phyloP scores from a whole-genome alignment of 2,888 invertebrate species.

The Rhopalosiphum nymphaeae region DNA sequence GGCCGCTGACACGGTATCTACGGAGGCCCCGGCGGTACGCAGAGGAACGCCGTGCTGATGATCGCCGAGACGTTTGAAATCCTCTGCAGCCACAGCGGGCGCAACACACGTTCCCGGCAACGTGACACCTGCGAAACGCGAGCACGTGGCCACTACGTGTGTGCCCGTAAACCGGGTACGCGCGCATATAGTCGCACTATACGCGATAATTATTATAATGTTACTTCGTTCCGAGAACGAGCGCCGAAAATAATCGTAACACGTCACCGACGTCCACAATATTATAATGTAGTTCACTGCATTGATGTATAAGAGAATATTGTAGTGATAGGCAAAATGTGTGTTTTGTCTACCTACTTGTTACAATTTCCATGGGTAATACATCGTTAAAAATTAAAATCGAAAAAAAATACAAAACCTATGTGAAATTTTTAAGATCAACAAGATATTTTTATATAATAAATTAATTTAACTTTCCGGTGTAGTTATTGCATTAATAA shows the following conservation, averaged over 20 bases:
- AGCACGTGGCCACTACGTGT: not conserved
- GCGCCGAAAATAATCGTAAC: not conserved
- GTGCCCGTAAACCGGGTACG: not conserved
- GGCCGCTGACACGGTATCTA: not conserved
- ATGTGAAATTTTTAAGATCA: too few species aligned
- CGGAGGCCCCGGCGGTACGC: not conserved
- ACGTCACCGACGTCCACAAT: not conserved
- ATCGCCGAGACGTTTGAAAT: not conserved
- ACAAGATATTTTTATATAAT: too few species aligned
- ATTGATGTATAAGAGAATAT: not conserved
- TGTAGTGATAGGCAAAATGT: not conserved
- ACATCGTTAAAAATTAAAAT: too few species aligned
- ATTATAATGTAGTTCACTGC: not conserved
- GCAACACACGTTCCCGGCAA: not conserved
- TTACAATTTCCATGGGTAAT: too few species aligned
- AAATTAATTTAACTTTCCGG: too few species aligned
- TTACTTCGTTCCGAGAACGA: not conserved
- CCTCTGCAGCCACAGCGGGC: too few species aligned
- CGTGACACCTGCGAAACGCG: not conserved
- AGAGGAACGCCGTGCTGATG: not conserved
- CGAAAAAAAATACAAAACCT: too few species aligned
- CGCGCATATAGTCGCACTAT: not conserved
- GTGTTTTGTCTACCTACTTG: not conserved
- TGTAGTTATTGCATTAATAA: too few species aligned
- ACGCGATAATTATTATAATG: not conserved